phyloP scores from a whole-genome alignment of 2,888 invertebrate species.

The Ochropleura leucogaster region DNA sequence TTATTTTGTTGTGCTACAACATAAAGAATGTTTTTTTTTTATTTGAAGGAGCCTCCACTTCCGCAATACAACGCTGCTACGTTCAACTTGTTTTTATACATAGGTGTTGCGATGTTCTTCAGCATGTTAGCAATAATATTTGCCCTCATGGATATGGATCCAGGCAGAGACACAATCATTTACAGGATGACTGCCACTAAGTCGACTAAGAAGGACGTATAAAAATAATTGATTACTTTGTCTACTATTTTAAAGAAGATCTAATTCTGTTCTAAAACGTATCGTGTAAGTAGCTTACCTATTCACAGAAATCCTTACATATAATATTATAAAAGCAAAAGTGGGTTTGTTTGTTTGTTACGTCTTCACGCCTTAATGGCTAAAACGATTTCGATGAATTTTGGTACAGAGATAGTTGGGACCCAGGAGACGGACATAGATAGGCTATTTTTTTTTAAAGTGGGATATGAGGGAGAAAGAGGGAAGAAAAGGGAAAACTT shows the following conservation, averaged over 20 bases:
- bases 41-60: neutral
- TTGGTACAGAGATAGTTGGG: too few species aligned
- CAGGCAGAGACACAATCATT: constrained; percentile 99
- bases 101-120: constrained; percentile 94
- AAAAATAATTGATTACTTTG: neutral
- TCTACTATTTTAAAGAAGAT: neutral
- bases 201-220: constrained; percentile 95
- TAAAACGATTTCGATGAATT: too few species aligned
- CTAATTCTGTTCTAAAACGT: neutral
- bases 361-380: too few species aligned
- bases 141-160: constrained; percentile 98
- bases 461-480: too few species aligned
- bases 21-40: neutral
- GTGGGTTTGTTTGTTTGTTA: too few species aligned
- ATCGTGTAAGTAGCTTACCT: too few species aligned
- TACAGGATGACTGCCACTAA: constrained; percentile 98
- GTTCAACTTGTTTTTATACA: constrained; percentile 97
- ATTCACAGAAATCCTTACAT: too few species aligned
- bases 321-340: too few species aligned
- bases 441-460: too few species aligned
- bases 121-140: constrained; percentile 95
- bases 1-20: neutral
- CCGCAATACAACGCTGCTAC: constrained; percentile 94
- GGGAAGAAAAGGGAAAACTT: too few species aligned
- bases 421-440: too few species aligned